Evolutionary conservation across 2,797 vertebrate species (phyloP).

Genomic region (Galaxias olidus): DNA sequence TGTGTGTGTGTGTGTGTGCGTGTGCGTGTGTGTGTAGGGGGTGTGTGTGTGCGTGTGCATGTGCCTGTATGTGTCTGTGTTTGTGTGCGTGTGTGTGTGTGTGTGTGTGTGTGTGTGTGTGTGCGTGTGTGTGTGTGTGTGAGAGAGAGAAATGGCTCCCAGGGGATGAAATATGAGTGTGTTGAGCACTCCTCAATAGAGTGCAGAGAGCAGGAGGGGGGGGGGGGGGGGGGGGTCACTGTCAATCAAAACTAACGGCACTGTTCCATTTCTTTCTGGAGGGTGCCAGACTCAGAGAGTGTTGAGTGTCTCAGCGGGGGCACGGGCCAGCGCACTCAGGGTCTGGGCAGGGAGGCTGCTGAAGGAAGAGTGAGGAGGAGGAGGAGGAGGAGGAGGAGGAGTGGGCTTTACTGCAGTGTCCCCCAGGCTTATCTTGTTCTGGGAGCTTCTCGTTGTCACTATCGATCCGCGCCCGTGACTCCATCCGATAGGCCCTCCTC

Average conservation of each 20-base stretch:
- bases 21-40: neutral
- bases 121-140: conserved; percentile 9
- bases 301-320: neutral
- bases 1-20: conserved; percentile 10
- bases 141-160: conserved; percentile 73
- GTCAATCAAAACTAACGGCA: no score
- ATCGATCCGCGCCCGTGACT: conserved; percentile 66
- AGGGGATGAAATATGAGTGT: conserved; percentile 83
- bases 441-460: conserved; percentile 51
- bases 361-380: conserved; percentile 33
- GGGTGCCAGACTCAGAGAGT: no score
- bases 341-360: neutral
- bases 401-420: no score
- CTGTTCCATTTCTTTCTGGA: no score
- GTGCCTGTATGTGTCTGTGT: no score
- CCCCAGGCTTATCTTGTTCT: conserved; percentile 51
- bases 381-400: conserved; percentile 41
- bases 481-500: conserved; percentile 70
- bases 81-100: neutral
- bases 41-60: neutral
- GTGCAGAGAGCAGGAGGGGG: conserved; percentile 66
- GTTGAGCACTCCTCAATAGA: conserved; percentile 44
- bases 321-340: neutral
- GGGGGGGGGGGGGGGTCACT: conserved; percentile 48
- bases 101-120: neutral